Evolutionary conservation across 2,797 vertebrate species (phyloP), one percentile per base, ranked within the genome.

Genomic region (Ispidina picta): DNA sequence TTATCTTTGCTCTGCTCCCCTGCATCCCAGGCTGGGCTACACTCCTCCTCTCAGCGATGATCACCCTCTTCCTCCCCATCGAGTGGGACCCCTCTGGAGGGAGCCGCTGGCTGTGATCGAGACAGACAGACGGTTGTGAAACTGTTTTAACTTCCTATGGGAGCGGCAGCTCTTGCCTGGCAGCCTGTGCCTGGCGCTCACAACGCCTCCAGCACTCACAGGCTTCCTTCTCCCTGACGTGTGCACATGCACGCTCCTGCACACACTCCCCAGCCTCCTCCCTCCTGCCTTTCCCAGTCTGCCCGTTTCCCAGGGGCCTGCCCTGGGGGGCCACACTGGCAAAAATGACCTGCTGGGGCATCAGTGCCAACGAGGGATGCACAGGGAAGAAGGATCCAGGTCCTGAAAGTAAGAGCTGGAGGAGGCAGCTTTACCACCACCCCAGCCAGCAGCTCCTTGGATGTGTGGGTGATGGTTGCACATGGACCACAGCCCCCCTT

Each of bases 111-210:
- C 70, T 49, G 90, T 5, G 28, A 49, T 80, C 48, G 88, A 39
- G 37, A 39, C 37, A 39, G 37, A 39, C 37, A 39, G 91, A 81
- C 94, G 96, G 86, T 95, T 93, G 86, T 77, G 79, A 92, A 92
- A 88, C 18, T 90, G 65, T 62, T 64, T 88, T 54, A 28, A 82
- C 33, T 84, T 92, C 89, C 88, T 87, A 44, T n/a, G 41, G 88
- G 92, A 94, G 83, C 48, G 26, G 82, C 82, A 91, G 77, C 37
- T 41, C 77, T 51, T 5, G 89, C 43, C 43, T 43, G 43, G 43
- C 43, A 43, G 43, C 43, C 43, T 43, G 43, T 43, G 43, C 43
- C 43, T 43, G 43, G 43, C 43, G 43, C 43, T 43, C 43, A 43
- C 43, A 43, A 43, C 43, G 43, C 43, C 43, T 43, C 43, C 43